These are phyloP conservation scores for Eospalax fontanierii DNA, from an alignment of 2,797 vertebrate species.

Conservation along the genomic window DNA sequence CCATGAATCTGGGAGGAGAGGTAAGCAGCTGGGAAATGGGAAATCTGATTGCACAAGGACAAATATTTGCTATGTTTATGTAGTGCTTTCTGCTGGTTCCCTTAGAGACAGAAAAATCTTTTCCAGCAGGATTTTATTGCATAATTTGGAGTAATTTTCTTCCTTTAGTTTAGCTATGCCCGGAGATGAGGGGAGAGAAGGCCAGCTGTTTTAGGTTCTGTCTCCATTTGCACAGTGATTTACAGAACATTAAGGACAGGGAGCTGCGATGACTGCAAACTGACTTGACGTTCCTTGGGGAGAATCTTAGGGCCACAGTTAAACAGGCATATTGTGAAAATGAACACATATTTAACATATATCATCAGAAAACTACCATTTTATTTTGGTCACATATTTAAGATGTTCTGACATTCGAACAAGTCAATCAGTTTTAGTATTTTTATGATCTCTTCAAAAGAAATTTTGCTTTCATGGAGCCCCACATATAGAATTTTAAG, in stretches of 20 bases:
- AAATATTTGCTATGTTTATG: neutral
- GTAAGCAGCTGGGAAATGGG: neutral
- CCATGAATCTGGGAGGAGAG: neutral
- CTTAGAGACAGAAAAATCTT: neutral
- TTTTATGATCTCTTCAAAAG: neutral
- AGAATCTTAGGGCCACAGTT: neutral
- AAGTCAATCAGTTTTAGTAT: neutral
- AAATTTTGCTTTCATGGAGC: slow-evolving; percentile 23
- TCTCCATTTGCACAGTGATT: neutral
- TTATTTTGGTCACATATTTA: neutral
- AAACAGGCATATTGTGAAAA: neutral
- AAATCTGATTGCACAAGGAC: neutral
- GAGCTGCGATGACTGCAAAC: neutral
- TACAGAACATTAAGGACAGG: neutral
- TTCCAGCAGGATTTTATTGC: neutral
- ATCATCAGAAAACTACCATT: neutral
- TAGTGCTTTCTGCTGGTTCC: neutral
- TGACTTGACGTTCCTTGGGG: neutral
- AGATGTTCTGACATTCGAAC: neutral
- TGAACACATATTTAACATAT: neutral
- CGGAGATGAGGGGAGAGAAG: neutral
- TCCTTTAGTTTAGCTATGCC: neutral
- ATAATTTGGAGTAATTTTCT: neutral
- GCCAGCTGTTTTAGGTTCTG: neutral
- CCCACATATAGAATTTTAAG: neutral